A percentile compares a stretch with the other conserved stretches of the same genome.
Conservation (phyloP, 1,140 invertebrate genomes). For the Cyclargus thomasi region DNA sequence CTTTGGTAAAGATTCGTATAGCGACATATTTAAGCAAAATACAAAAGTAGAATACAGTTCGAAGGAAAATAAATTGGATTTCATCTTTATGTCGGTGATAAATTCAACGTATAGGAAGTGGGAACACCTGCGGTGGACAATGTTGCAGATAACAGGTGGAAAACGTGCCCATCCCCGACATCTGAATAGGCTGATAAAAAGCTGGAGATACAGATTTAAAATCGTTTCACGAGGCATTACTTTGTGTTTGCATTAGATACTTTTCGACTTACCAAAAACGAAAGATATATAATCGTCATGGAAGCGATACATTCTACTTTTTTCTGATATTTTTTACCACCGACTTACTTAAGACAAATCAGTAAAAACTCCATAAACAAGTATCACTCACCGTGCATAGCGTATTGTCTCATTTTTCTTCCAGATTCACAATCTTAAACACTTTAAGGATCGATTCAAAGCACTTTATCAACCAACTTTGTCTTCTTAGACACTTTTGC, state of each 20-base stretch:
- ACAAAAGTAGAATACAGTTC: background rate
- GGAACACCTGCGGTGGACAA: slow-evolving; percentile 1
- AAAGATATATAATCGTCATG: no score
- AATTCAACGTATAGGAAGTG: background rate
- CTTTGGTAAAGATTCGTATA: background rate
- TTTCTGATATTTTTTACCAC: no score
- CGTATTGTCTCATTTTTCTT: no score
- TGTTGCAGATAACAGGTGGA: background rate
- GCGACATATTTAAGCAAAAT: background rate
- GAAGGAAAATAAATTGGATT: background rate
- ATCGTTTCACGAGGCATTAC: background rate
- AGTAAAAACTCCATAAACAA: no score
- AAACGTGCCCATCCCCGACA: background rate
- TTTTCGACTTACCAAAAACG: no score
- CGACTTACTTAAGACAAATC: no score
- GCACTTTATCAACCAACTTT: no score
- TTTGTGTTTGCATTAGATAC: background rate
- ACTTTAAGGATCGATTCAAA: no score
- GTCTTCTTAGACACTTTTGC: no score
- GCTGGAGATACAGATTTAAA: background rate
- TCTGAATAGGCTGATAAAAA: background rate
- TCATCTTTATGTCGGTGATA: background rate
- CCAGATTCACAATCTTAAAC: no score
- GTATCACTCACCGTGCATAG: no score
- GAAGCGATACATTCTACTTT: no score